Evolutionary conservation across 2,888 invertebrate species (phyloP), one percentile per base, ranked within the genome.

Genomic region (Meandrusa payeni): DNA sequence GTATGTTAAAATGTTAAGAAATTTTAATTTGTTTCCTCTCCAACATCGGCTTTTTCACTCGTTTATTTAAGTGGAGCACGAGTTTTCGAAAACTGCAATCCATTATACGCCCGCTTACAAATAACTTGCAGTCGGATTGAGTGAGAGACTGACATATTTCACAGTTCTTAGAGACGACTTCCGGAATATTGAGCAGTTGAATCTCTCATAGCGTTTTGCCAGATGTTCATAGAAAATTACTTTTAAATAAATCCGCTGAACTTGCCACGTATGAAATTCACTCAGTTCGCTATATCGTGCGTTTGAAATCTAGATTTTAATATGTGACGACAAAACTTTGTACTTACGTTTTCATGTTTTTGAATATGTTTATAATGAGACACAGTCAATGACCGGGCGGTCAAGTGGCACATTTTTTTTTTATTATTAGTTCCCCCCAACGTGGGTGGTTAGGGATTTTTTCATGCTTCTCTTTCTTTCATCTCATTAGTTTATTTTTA

Each of bases 221-320:
- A 87, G 86, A 76, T 87, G 86, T 82, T 80, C 78, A 57, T 79
- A 65, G 75, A 70, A 82, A 83, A 86, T 86, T 86, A 82, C 83
- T 86, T 82, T 80, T 75, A 71, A 78, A 85, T 83, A 86, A 81
- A 81, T 81, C 78, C 12, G 58, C 67, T 74, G 71, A 74, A 69
- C 62, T 74, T 67, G 70, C 70, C 66, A 69, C 64, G 63, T 55
- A 60, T 56, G 59, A 60, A 54, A 65, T 55, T 51, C 45, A 55
- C 50, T 53, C 20, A 32, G 5, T 5, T 10, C 9, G 10, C 2
- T 15, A 15, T 15, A 15, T 15, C 2, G 4, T 15, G 4, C 15
- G 2, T 15, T 2, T 15, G 15, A 15, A 15, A 15, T n/a, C n/a
- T n/a, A n/a, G n/a, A n/a, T n/a, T n/a, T n/a, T n/a, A n/a, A n/a